phyloP scores from a whole-genome alignment of 2,888 invertebrate species.

The Deilephila porcellus region DNA sequence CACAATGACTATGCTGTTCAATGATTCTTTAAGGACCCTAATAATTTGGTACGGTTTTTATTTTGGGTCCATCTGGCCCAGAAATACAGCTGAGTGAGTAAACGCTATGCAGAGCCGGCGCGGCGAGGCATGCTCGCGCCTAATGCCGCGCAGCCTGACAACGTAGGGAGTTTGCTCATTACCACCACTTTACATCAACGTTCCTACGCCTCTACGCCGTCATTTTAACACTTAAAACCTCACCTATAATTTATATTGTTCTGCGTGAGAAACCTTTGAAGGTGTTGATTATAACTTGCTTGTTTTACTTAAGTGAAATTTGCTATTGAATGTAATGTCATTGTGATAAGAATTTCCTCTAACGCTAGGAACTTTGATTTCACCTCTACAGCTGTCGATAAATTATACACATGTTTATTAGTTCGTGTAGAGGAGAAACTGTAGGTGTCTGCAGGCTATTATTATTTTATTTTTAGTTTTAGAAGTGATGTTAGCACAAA shows the following conservation, averaged over 20 bases:
- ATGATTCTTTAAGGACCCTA: too few species aligned
- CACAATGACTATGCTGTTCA: too few species aligned
- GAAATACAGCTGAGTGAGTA: background rate
- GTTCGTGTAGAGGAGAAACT: background rate
- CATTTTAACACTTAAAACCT: background rate
- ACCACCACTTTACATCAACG: conserved; percentile 49
- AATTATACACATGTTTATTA: background rate
- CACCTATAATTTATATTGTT: conserved; percentile 1
- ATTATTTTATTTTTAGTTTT: too few species aligned
- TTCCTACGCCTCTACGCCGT: conserved; percentile 37
- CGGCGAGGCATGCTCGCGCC: conserved; percentile 50
- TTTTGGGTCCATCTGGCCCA: background rate
- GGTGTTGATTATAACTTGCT: background rate
- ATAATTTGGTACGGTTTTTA: too few species aligned
- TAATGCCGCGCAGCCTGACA: conserved; percentile 60
- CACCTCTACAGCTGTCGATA: background rate
- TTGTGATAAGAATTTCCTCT: background rate
- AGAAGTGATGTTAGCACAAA: too few species aligned
- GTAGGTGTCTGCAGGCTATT: too few species aligned
- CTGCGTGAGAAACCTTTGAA: background rate
- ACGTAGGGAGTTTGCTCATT: conserved; percentile 59
- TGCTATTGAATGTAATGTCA: background rate
- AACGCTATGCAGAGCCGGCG: conserved; percentile 30
- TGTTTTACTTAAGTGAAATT: conserved; percentile 2
- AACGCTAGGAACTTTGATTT: background rate